Conservation (phyloP, 1,140 invertebrate genomes). For the Pectinophora gossypiella region DNA sequence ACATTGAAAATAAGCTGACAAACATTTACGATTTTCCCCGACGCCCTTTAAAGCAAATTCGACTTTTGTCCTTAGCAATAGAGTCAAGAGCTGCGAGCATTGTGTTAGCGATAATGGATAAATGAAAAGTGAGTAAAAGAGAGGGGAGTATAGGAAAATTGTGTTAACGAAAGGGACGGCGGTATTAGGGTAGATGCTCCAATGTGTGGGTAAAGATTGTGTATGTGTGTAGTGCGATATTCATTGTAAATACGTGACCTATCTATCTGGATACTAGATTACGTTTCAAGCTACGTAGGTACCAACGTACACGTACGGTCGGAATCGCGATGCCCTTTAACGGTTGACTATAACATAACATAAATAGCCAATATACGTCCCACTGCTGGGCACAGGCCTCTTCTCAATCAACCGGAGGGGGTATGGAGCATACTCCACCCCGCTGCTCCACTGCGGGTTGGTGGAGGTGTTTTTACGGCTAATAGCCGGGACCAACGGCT, state of each 20-base stretch:
- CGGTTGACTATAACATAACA: too few relatives aligned
- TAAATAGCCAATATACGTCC: too few relatives aligned
- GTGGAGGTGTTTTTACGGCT: too few relatives aligned
- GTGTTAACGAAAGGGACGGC: neutral
- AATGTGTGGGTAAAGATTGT: neutral
- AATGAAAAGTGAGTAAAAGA: constrained; percentile 10
- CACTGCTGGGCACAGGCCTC: too few relatives aligned
- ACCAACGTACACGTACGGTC: too few relatives aligned
- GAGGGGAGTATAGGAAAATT: neutral
- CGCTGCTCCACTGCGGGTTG: too few relatives aligned
- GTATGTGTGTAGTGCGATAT: neutral
- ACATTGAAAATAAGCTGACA: constrained; percentile 15
- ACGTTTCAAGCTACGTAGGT: too few relatives aligned
- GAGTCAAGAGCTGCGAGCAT: constrained; percentile 2
- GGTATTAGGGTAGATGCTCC: neutral
- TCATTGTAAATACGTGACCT: constrained; percentile 9
- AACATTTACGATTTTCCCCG: constrained; percentile 9
- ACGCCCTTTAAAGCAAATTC: neutral
- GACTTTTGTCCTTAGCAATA: neutral
- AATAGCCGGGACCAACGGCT: too few relatives aligned
- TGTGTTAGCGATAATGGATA: neutral
- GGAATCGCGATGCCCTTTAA: too few relatives aligned
- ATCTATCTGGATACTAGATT: constrained; percentile 4
- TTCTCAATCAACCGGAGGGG: too few relatives aligned
- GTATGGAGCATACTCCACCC: too few relatives aligned